Percentiles rank a stretch among this genome's conserved stretches.
Conservation (phyloP, 2,888 invertebrate species). For the Desoria tigrina region DNA sequence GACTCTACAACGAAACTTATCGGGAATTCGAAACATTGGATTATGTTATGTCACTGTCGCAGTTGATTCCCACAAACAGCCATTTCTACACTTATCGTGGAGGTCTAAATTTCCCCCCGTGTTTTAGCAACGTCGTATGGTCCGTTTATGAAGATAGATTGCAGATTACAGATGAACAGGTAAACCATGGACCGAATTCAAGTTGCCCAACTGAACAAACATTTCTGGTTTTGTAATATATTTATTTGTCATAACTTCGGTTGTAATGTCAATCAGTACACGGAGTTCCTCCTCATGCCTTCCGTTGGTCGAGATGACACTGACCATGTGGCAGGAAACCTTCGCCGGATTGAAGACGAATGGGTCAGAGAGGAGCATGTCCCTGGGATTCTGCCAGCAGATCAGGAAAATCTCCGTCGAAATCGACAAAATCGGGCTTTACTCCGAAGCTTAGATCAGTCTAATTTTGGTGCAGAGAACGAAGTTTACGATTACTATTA, state of each 20-base stretch:
- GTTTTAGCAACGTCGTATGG: not conserved
- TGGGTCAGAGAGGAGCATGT: not conserved
- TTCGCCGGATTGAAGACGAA: not conserved
- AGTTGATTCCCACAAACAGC: not conserved
- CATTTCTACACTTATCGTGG: slow-evolving; percentile 2
- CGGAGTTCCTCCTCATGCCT: not conserved
- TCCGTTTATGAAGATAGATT: not conserved
- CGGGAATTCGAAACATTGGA: not conserved
- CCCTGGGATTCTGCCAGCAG: not conserved
- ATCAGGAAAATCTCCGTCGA: not conserved
- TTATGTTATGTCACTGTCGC: not conserved
- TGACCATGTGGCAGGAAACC: not conserved
- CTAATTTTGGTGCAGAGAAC: too few species aligned
- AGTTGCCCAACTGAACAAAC: too few species aligned
- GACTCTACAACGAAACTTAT: not conserved
- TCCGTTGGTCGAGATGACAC: not conserved
- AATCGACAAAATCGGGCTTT: not conserved
- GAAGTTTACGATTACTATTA: too few species aligned
- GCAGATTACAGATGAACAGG: not conserved
- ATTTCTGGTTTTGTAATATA: too few species aligned
- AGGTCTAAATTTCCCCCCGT: not conserved
- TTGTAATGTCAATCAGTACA: not conserved
- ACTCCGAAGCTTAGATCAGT: not conserved
- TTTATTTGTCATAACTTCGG: too few species aligned
- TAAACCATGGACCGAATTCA: not conserved